phyloP scores from a whole-genome alignment of 2,113 vertebrate genomes.

The Zonotrichia leucophrys region DNA sequence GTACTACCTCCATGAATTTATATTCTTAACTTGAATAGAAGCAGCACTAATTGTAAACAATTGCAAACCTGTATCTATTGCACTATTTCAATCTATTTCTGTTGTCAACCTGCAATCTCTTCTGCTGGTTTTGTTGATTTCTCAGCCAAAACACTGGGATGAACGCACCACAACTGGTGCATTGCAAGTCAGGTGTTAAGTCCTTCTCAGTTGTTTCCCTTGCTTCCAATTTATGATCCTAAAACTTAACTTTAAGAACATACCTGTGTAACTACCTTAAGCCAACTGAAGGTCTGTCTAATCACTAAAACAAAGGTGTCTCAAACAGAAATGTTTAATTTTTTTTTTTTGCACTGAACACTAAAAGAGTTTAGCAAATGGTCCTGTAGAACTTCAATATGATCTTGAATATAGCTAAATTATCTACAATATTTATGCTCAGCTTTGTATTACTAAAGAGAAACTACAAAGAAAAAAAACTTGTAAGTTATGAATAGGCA shows the following conservation, averaged over 20 bases:
- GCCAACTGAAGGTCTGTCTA: not conserved
- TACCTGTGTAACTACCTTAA: not conserved
- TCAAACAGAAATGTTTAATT: not conserved
- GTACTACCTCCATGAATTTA: not conserved
- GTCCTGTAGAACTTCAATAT: accelerated
- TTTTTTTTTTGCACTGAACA: not conserved
- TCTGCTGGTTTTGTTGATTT: not conserved
- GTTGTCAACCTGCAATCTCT: not conserved
- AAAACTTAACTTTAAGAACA: not conserved
- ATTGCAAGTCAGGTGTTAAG: not conserved
- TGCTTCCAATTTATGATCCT: not conserved
- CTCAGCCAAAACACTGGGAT: not conserved
- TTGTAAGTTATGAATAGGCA: not conserved
- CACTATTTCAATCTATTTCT: not conserved
- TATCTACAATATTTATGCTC: not conserved
- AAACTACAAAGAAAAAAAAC: not conserved
- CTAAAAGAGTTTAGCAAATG: not conserved
- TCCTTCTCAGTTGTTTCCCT: not conserved
- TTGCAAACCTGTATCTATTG: not conserved
- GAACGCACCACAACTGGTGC: not conserved
- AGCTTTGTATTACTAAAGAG: not conserved
- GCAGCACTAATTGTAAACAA: not conserved
- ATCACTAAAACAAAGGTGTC: not conserved
- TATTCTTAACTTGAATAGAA: not conserved
- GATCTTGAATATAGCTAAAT: not conserved